Conservation (phyloP, 2,888 invertebrate species). For the Ornithoptera priamus region DNA sequence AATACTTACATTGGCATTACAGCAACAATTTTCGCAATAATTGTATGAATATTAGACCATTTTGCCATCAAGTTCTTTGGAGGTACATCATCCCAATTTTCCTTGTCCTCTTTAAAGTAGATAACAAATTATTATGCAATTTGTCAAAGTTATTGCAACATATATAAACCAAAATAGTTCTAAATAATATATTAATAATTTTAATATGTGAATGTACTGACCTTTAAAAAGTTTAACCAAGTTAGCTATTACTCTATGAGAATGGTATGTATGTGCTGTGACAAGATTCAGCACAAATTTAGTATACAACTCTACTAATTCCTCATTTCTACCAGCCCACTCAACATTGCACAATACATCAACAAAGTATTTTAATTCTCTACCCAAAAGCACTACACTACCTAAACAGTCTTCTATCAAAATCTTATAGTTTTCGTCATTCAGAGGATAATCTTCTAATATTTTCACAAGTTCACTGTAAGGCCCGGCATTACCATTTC, state of each 20-base stretch:
- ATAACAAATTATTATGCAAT: conserved; percentile 10
- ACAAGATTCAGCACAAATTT: conserved; percentile 63
- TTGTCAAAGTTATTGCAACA: conserved; percentile 6
- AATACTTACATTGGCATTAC: conserved; percentile 74
- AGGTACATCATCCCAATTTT: conserved; percentile 82
- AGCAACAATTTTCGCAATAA: conserved; percentile 72
- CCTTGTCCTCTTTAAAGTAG: conserved; percentile 61
- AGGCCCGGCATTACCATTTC: conserved; percentile 57
- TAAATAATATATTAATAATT: conserved; percentile 35
- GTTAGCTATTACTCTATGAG: conserved; percentile 57
- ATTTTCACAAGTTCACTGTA: conserved; percentile 73
- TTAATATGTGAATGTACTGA: background rate
- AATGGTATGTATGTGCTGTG: conserved; percentile 73
- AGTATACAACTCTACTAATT: conserved; percentile 57
- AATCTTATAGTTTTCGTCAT: conserved; percentile 65
- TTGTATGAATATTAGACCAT: conserved; percentile 83
- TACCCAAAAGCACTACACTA: conserved; percentile 64
- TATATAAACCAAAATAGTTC: conserved; percentile 1
- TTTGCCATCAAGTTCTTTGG: conserved; percentile 73
- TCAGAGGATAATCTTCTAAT: conserved; percentile 62
- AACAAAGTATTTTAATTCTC: conserved; percentile 62
- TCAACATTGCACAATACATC: conserved; percentile 62
- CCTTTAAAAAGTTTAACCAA: conserved; percentile 69
- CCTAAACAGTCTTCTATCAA: conserved; percentile 66
- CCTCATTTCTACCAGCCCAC: conserved; percentile 58